Evolutionary conservation across 2,113 vertebrate genomes (phyloP), one percentile per base, ranked within the genome.

Genomic region (Gracilinanus agilis): DNA sequence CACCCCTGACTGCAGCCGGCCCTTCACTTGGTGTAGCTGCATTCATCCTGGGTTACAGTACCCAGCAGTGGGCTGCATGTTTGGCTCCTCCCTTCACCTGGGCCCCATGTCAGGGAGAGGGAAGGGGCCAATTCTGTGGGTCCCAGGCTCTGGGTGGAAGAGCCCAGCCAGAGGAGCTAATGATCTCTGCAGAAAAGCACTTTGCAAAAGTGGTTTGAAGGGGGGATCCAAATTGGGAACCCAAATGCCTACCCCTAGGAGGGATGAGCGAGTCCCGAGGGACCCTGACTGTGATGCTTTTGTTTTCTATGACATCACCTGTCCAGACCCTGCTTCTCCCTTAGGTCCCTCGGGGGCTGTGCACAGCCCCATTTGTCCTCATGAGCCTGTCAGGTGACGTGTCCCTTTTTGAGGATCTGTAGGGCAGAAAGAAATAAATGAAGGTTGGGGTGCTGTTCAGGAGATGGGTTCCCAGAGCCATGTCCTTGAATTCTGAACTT

Each of bases 151-250:
- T 23, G 49, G 90, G 49, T 53, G 55, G 89, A 54, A 75, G 27
- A 0, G 11, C 56, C 0, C 0, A 89, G 94, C 54, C 90, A 93
- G 61, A 91, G 67, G 27, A 91, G 91, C 34, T 53, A 53, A 61
- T 55, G 34, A 34, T 92, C 55, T 91, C 88, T 75, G 61, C 93
- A 90, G 89, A 96, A 91, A 98, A 97, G 97, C 97, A 97, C 97
- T 97, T 97, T 97, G 96, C 44, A 90, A 55, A 89, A 6, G 23
- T 94, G 96, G 93, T 94, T 95, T 95, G 40, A 92, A 95, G 94
- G 67, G 93, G 67, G 55, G 55, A 12, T 96, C 94, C 93, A 96
- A 93, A 89, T n/a, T 61, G 94, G 55, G 92, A 97, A 93, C 92
- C 94, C 88, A 93, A 96, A 95, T 56, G 53, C 23, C 54, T 19